These are phyloP conservation scores for Dasypogon diadema DNA, from an alignment of 2,888 invertebrate species.

Conservation along the genomic window DNA sequence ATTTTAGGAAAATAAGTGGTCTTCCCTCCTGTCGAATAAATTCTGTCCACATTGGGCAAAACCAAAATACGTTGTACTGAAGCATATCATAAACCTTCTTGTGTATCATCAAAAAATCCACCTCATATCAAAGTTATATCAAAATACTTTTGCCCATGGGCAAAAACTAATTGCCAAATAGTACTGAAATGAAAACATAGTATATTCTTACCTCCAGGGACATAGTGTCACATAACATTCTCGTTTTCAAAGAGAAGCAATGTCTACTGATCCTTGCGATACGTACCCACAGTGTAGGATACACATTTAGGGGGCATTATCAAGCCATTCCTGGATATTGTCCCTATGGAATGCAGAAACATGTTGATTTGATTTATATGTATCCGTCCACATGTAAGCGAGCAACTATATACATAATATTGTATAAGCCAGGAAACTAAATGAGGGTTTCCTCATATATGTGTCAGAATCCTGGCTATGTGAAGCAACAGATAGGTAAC, in stretches of 20 bases:
- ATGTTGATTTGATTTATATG: conserved; percentile 54
- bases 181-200: conserved; percentile 41
- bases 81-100: not conserved
- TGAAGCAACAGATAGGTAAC: conserved; percentile 9
- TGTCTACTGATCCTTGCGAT: conserved; percentile 44
- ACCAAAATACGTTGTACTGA: not conserved
- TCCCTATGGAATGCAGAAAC: conserved; percentile 39
- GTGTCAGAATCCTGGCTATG: not conserved
- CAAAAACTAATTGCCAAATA: conserved; percentile 46
- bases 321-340: conserved; percentile 17
- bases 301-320: conserved; percentile 2
- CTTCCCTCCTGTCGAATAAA: not conserved
- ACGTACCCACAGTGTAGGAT: not conserved
- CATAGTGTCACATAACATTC: conserved; percentile 50
- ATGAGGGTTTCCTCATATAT: not conserved
- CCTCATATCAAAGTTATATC: conserved; percentile 27
- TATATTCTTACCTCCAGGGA: conserved; percentile 39
- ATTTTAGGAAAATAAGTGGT: not conserved
- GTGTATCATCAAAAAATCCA: not conserved
- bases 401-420: conserved; percentile 2
- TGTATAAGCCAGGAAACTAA: not conserved
- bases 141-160: conserved; percentile 40
- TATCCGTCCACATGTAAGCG: conserved; percentile 43
- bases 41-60: not conserved
- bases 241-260: conserved; percentile 51